A percentile compares a stretch with the other conserved stretches of the same genome.
phyloP scores from a whole-genome alignment of 2,888 invertebrate species.

The Torymus tubicola region DNA sequence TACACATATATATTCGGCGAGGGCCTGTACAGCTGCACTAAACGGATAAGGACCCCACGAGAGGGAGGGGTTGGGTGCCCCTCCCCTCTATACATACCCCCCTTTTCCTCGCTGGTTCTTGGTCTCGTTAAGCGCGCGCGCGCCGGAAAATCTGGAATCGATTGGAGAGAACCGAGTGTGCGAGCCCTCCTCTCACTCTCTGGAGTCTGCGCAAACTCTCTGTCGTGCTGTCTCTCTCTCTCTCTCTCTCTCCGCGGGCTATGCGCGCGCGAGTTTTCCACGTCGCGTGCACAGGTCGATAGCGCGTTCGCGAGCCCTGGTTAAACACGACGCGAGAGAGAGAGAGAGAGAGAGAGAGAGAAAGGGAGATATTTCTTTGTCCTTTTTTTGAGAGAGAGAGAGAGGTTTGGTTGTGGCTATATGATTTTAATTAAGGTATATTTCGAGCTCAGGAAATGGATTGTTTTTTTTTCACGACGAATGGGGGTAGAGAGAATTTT shows the following conservation, averaged over 20 bases:
- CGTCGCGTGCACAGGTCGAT: conserved; percentile 71
- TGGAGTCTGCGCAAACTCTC: conserved; percentile 70
- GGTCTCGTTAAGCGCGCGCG: conserved; percentile 70
- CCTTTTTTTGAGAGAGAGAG: neutral
- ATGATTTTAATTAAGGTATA: conserved; percentile 35
- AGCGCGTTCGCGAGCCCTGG: conserved; percentile 68
- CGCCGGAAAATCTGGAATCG: conserved; percentile 75
- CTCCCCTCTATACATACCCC: neutral
- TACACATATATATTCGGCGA: neutral
- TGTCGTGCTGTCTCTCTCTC: conserved; percentile 58
- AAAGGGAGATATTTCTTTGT: neutral
- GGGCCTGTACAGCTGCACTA: conserved; percentile 9
- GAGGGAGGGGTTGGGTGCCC: neutral
- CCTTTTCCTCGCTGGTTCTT: conserved; percentile 60
- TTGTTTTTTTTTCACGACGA: too few species aligned
- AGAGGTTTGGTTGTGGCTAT: neutral
- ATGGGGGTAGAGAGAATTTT: too few species aligned
- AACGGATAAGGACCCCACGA: conserved; percentile 28
- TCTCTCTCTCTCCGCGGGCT: conserved; percentile 34
- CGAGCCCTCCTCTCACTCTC: conserved; percentile 54
- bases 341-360: conserved; percentile 26
- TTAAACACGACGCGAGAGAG: conserved; percentile 68
- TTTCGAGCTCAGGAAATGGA: too few species aligned
- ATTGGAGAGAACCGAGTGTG: conserved; percentile 69
- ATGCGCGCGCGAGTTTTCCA: conserved; percentile 67